phyloP scores from a whole-genome alignment of 1,140 invertebrate species.

The Drosophila orena region DNA sequence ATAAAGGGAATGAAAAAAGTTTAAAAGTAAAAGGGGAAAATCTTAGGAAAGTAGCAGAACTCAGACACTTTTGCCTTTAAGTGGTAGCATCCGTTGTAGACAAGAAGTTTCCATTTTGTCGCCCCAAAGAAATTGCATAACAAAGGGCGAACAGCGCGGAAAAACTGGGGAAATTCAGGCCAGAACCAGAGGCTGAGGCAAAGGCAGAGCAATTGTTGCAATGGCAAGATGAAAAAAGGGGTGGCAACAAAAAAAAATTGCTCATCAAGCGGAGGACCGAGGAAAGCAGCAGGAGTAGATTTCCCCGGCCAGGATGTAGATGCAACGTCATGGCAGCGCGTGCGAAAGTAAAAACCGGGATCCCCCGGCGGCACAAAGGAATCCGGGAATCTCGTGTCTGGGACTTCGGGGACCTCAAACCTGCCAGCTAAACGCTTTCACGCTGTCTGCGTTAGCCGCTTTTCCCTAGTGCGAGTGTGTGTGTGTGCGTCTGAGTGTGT shows the following conservation, averaged over 20 bases:
- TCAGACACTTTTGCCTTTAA: slow-evolving; percentile 36
- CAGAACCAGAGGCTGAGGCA: slow-evolving; percentile 17
- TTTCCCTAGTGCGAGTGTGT: slow-evolving; percentile 11
- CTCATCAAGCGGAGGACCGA: slow-evolving; percentile 39
- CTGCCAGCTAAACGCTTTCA: slow-evolving; percentile 53
- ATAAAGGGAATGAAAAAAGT: slow-evolving; percentile 1
- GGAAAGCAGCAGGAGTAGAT: slow-evolving; percentile 8
- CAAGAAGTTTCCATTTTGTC: slow-evolving; percentile 50
- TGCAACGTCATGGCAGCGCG: slow-evolving; percentile 68
- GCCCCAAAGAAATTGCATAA: slow-evolving; percentile 48
- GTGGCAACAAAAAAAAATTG: slow-evolving; percentile 26
- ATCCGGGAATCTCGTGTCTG: slow-evolving; percentile 56
- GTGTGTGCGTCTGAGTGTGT: slow-evolving; percentile 2
- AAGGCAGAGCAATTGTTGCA: slow-evolving; percentile 57
- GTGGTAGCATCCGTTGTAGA: slow-evolving; percentile 44
- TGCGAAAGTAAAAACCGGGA: slow-evolving; percentile 72
- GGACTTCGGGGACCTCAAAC: slow-evolving; percentile 53
- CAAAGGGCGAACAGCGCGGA: slow-evolving; percentile 27
- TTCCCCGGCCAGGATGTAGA: slow-evolving; percentile 41
- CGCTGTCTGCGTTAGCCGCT: slow-evolving; percentile 40
- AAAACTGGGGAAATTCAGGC: slow-evolving; percentile 25
- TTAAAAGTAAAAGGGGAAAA: not conserved
- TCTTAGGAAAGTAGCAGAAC: slow-evolving; percentile 2
- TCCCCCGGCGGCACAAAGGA: slow-evolving; percentile 64
- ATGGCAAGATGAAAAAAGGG: not conserved